A percentile compares a stretch with the other conserved stretches of the same genome.
Conservation (phyloP, 2,888 invertebrate genomes). For the Micropterix aruncella region DNA sequence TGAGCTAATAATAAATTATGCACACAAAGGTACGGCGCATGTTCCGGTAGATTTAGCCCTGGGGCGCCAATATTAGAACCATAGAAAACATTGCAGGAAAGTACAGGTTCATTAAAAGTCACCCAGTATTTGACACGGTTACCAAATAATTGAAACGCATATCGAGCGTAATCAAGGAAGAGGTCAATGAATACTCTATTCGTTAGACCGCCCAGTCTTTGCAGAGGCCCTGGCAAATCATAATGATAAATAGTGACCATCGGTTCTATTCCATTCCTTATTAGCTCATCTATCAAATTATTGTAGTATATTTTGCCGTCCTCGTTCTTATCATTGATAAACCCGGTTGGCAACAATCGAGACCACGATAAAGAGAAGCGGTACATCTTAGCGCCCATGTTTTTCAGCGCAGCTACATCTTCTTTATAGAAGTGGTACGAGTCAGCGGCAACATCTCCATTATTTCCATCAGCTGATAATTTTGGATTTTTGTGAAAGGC, state of each 20-base stretch:
- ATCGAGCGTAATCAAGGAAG: conserved; percentile 29
- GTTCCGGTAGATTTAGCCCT: conserved; percentile 20
- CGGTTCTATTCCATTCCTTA: conserved; percentile 43
- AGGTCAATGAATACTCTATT: conserved; percentile 28
- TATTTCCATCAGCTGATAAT: neutral
- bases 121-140: conserved; percentile 37
- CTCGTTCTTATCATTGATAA: neutral
- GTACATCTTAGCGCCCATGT: neutral
- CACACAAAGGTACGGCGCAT: conserved; percentile 30
- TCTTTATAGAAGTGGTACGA: neutral
- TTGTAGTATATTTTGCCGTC: neutral
- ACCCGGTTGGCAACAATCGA: neutral
- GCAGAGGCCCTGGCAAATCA: conserved; percentile 35
- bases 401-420: neutral
- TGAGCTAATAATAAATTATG: conserved; percentile 39
- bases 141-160: conserved; percentile 26
- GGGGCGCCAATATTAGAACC: conserved; percentile 18
- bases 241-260: conserved; percentile 39
- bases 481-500: neutral
- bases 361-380: neutral
- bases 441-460: neutral
- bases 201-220: conserved; percentile 37
- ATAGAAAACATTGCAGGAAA: conserved; percentile 15
- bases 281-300: conserved; percentile 37
- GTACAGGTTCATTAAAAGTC: conserved; percentile 38